Conservation (phyloP, 2,797 vertebrate genomes). For the Synaphobranchus kaupii region DNA sequence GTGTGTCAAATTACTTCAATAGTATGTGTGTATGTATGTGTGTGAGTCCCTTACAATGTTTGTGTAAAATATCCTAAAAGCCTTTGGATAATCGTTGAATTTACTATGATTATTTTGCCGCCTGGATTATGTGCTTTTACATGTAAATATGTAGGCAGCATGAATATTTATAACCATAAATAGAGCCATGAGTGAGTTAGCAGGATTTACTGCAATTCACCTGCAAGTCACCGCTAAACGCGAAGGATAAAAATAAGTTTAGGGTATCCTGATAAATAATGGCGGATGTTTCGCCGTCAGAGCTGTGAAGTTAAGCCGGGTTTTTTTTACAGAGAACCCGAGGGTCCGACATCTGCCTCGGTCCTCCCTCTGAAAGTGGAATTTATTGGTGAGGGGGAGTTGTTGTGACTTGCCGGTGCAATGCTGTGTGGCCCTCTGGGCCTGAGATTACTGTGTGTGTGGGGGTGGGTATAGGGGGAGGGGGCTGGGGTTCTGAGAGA, state of each 20-base stretch:
- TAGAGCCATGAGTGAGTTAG: neutral
- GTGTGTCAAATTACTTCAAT: neutral
- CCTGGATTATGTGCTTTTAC: neutral
- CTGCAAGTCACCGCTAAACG: neutral
- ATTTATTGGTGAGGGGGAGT: conserved; percentile 43
- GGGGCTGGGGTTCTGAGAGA: conserved; percentile 40
- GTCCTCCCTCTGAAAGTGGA: neutral
- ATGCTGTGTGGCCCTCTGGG: conserved; percentile 57
- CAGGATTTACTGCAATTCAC: neutral
- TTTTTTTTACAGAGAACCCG: neutral
- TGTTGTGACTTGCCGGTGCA: conserved; percentile 70
- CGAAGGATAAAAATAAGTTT: neutral
- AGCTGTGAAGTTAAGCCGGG: neutral
- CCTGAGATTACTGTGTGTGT: conserved; percentile 42
- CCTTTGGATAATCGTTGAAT: neutral
- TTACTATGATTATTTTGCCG: neutral
- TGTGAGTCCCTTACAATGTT: neutral
- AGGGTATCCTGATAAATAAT: neutral
- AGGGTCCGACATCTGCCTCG: neutral
- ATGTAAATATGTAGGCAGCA: neutral
- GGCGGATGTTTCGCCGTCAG: neutral
- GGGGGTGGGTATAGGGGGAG: conserved; percentile 33
- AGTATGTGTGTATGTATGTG: neutral
- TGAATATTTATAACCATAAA: neutral
- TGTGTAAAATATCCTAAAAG: neutral